Percentiles rank a stretch among this genome's conserved stretches.
These are phyloP conservation scores for Luscinia luscinia DNA, from an alignment of 2,797 vertebrate genomes.

Conservation along the genomic window DNA sequence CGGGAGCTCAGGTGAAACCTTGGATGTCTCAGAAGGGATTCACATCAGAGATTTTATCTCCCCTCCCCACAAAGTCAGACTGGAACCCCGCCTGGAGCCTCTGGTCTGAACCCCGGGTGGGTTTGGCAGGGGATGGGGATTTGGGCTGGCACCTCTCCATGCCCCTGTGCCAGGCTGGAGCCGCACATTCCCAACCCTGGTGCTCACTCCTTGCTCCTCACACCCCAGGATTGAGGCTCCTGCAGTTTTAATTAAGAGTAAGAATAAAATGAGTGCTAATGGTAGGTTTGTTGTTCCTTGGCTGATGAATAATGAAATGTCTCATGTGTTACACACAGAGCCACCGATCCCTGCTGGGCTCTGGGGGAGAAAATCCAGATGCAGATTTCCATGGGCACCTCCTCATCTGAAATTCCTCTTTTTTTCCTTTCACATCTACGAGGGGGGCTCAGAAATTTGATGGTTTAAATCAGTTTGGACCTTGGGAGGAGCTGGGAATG, in stretches of 20 bases:
- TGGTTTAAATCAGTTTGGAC: background rate
- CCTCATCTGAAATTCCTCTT: background rate
- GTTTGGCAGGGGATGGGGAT: background rate
- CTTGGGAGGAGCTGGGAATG: background rate
- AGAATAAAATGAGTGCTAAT: background rate
- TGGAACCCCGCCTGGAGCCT: background rate
- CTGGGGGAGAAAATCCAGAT: background rate
- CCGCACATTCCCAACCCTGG: background rate
- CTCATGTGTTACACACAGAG: background rate
- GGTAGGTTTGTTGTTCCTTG: no score
- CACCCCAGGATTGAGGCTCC: background rate
- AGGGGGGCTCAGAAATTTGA: background rate
- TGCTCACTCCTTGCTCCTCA: background rate
- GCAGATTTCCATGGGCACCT: background rate
- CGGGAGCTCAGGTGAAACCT: background rate
- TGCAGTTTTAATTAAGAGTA: slow-evolving; percentile 28
- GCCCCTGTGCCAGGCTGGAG: accelerated
- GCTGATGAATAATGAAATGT: slow-evolving; percentile 24
- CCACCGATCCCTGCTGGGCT: accelerated
- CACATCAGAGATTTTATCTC: slow-evolving; percentile 21
- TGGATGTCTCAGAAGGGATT: background rate
- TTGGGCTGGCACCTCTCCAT: accelerated
- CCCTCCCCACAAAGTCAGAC: background rate
- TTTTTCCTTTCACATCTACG: background rate
- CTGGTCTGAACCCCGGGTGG: background rate